Percentiles rank a stretch among this genome's conserved stretches.
These are phyloP conservation scores for Agrilus cyanescens DNA, from an alignment of 2,888 invertebrate species.

Conservation along the genomic window DNA sequence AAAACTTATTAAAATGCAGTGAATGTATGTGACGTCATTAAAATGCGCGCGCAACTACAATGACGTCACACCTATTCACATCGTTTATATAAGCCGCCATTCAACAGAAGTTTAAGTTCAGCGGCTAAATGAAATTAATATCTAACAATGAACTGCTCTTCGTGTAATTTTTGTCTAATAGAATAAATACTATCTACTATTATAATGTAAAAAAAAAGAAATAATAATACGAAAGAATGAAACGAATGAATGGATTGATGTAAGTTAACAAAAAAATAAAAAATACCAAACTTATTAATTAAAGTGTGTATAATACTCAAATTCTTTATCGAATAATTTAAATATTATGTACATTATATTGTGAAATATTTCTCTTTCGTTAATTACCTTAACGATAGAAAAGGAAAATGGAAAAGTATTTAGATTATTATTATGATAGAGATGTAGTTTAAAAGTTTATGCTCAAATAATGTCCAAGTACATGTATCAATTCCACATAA, in stretches of 20 bases:
- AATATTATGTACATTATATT: not conserved
- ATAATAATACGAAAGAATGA: not conserved
- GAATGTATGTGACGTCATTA: too few relatives aligned
- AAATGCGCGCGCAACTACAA: too few relatives aligned
- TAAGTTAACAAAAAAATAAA: slow-evolving; percentile 7
- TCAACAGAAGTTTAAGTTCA: too few relatives aligned
- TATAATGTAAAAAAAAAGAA: not conserved
- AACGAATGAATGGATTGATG: not conserved
- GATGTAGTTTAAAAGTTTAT: slow-evolving; percentile 13
- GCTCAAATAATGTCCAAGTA: slow-evolving; percentile 26
- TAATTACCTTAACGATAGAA: not conserved
- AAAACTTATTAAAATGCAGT: too few relatives aligned
- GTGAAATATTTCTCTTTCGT: not conserved
- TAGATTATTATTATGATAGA: not conserved
- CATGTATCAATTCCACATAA: slow-evolving; percentile 18
- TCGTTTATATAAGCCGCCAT: not conserved
- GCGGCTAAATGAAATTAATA: too few relatives aligned
- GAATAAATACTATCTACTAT: not conserved
- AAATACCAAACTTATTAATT: slow-evolving; percentile 5
- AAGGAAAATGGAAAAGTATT: too few relatives aligned
- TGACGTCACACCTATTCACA: not conserved
- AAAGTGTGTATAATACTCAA: slow-evolving; percentile 10
- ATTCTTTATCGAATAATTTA: slow-evolving; percentile 1
- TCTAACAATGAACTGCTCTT: too few relatives aligned
- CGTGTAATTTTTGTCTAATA: not conserved